Base-by-base conservation (phyloP, 2,113 vertebrate species). In the Symphodus melops region DNA sequence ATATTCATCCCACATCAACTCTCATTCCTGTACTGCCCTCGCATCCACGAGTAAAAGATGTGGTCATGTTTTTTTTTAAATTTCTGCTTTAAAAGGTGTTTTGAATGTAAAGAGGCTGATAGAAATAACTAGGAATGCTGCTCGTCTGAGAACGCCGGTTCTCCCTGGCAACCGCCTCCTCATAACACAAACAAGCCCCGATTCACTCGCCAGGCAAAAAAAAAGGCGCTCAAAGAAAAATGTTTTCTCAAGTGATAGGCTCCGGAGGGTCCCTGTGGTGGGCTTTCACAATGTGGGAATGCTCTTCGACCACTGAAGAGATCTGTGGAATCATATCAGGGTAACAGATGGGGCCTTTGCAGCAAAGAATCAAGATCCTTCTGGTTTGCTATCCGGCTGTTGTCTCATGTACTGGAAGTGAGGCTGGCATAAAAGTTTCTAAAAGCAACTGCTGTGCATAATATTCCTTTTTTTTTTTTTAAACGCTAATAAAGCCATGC, bases 161-260 rank as follows among this genome's bases (percentile, higher is more conserved):
- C 58, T 81, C 94, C 88, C 67, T 91, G 90, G 88, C 51, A 88
- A 93, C 92, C 42, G 54, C 44, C 77, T 81, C 79, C 36, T 19
- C 75, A 88, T 82, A 92, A 94, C 88, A 93, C 73, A 94, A 92
- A 93, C 89, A 93, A 81, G 81, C 81, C 78, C 28, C 28, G 53
- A 75, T 86, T 89, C 55, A 17, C 76, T 88, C 69, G 77, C 74
- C 87, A 83, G 90, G 74, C 90, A 70, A 79, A 83, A 67, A 67
- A 83, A 87, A 68, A 91, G 72, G 72, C 52, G 7, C 75, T 65
- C 17, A 36, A 57, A 65, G 83, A 86, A 74, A 86, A 91, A 85
- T 84, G 86, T 92, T 94, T 93, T 92, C 91, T 89, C 91, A 86
- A 81, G 86, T 67, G 91, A 89, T 75, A 42, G 77, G 59, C 70